Evolutionary conservation across 1,140 invertebrate genomes (phyloP).

Genomic region (Campoletis sonorensis): DNA sequence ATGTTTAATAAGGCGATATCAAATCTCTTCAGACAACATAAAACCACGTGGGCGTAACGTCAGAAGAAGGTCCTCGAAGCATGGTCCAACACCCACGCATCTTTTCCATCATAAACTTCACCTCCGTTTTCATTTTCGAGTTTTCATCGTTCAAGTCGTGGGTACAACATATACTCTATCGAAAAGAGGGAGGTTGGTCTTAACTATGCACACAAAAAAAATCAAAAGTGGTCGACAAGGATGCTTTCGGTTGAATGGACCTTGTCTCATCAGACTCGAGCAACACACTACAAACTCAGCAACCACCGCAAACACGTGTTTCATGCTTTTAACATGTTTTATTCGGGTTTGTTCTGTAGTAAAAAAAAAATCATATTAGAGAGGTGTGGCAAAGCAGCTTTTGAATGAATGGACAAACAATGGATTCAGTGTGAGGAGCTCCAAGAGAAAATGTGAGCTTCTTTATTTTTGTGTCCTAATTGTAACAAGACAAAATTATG

Average conservation of each 20-base stretch:
- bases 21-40: no score
- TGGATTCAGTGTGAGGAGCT: not conserved
- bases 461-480: not conserved
- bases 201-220: not conserved
- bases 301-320: not conserved
- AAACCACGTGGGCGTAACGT: no score
- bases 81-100: not conserved
- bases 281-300: not conserved
- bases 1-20: no score
- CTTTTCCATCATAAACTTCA: not conserved
- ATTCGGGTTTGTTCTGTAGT: not conserved
- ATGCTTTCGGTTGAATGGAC: not conserved
- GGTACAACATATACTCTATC: not conserved
- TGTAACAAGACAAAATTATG: no score
- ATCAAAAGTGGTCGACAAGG: not conserved
- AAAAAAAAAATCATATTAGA: not conserved
- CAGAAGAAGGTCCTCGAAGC: no score
- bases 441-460: not conserved
- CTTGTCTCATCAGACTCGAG: not conserved
- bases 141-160: not conserved
- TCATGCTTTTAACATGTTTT: not conserved
- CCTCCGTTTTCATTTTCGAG: not conserved
- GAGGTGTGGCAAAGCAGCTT: not conserved
- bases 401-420: not conserved
- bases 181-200: not conserved